Base-by-base conservation (phyloP, 1,140 invertebrate species). In the Aphis gossypii region DNA sequence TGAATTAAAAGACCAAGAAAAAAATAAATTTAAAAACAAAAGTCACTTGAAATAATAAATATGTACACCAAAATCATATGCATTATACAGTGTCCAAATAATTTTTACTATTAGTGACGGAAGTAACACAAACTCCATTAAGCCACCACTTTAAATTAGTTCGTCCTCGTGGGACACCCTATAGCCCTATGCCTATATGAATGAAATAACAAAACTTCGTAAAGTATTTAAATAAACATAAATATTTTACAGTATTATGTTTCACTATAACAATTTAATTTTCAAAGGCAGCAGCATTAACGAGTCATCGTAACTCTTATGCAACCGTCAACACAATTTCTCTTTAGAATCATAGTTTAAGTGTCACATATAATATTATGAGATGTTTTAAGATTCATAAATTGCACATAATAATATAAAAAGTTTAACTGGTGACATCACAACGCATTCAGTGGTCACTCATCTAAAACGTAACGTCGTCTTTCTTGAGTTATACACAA, bases 91-190 rank as follows among this genome's bases (percentile, higher is more conserved):
- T 60, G 60, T 76, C 30, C 60, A 76, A 76, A 76, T 76, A 76
- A 76, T 76, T n/a, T 76, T 76, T 76, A 76, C 60, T 76, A 76
- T 35, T 76, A 76, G 60, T 76, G 60, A 76, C 60, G 60, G 30
- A 18, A 76, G 60, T 76, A 76, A 76, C n/a, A 4, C 14, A 76
- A 76, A 76, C 60, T 76, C 11, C 60, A 76, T 76, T 76, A 76
- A 76, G 60, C 30, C 14, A 76, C 60, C 60, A 76, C 60, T 76
- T 76, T 76, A 76, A 76, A 76, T 76, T 76, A 76, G 30, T 76
- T 35, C 60, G n/a, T 76, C 30, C 60, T 76, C 60, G 30, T 18
- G 60, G n/a, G 60, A 76, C 30, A 76, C 60, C 60, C 60, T 76
- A n/a, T 76, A 76, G n/a, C 6, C n/a, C 4, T 68, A 68, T n/a